These are phyloP conservation scores for Thinocorus orbignyianus DNA, from an alignment of 2,113 vertebrate genomes.

Conservation along the genomic window DNA sequence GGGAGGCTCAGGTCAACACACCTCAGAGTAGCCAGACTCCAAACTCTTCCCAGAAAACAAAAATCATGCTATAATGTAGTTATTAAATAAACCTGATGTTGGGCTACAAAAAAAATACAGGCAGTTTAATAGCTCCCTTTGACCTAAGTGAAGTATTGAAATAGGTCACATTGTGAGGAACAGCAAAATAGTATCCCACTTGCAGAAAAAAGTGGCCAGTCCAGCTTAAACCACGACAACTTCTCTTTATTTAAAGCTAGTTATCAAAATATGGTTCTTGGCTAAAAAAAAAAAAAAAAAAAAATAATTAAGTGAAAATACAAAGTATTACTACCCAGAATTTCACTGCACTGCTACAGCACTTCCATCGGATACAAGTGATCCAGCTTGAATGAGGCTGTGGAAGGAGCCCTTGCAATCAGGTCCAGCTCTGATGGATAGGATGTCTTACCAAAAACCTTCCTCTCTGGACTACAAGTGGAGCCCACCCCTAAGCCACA, in stretches of 20 bases:
- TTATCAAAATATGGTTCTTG: neutral
- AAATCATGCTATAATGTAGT: neutral
- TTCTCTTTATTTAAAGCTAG: neutral
- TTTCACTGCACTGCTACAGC: neutral
- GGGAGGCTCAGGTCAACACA: neutral
- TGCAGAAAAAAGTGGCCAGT: neutral
- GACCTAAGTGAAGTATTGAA: neutral
- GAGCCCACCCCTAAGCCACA: neutral
- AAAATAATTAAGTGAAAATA: neutral
- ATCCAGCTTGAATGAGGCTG: neutral
- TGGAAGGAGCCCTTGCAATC: neutral
- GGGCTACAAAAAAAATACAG: neutral
- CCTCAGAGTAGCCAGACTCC: neutral
- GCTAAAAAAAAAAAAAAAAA: neutral
- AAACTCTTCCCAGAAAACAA: neutral
- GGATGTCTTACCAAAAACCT: neutral
- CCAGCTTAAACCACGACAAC: neutral
- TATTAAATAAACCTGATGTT: neutral
- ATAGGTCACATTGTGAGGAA: neutral
- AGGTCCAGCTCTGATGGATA: rapidly evolving
- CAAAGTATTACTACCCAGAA: neutral
- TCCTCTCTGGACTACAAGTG: neutral
- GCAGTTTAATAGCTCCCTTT: neutral
- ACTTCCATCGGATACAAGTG: neutral
- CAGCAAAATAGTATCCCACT: neutral